Base-by-base conservation (phyloP, 1,140 invertebrate species). In the Drosophila sucinea region DNA sequence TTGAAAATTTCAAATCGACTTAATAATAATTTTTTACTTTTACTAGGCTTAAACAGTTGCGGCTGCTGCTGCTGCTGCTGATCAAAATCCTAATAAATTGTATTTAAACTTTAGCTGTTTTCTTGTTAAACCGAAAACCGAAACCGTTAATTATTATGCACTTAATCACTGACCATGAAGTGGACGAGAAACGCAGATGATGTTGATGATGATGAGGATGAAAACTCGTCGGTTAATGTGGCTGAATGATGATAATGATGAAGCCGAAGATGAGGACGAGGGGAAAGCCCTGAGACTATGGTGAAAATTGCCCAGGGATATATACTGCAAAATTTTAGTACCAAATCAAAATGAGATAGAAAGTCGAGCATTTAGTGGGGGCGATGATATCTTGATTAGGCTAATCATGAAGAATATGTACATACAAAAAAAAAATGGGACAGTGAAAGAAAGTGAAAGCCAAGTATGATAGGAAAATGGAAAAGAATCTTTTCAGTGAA, bases 151-250 rank as follows among this genome's bases (percentile, higher is more conserved):
- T 86, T 86, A 79, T 65, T 79, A 86, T 86, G 83, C 82, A 86
- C 83, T 77, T 79, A 87, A 67, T 80, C 84, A 89, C 76, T 89
- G 83, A 77, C 79, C 83, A 87, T 87, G 83, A 87, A 79, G 83
- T 65, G 63, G 56, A 10, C 44, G 44, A 51, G 44, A 78, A 82
- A 57, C 57, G 44, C 61, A 5, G 23, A 58, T 30, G 51, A 54
- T 56, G 54, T n/a, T 41, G 44, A 47, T 38, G 35, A 38, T 55
- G 51, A 29, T 55, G 51, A 29, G 27, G 25, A 25, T 54, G 27
- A 33, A 23, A 17, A 40, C 60, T 29, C 17, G 30, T 41, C 29
- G 38, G 44, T 23, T 61, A 17, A 41, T 61, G 60, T 44, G 38
- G 60, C 23, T 32, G 33, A 10, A 38, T 47, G 44, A 47, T 0